phyloP scores from a whole-genome alignment of 2,888 invertebrate genomes.

The Caenorhabditis sp. region DNA sequence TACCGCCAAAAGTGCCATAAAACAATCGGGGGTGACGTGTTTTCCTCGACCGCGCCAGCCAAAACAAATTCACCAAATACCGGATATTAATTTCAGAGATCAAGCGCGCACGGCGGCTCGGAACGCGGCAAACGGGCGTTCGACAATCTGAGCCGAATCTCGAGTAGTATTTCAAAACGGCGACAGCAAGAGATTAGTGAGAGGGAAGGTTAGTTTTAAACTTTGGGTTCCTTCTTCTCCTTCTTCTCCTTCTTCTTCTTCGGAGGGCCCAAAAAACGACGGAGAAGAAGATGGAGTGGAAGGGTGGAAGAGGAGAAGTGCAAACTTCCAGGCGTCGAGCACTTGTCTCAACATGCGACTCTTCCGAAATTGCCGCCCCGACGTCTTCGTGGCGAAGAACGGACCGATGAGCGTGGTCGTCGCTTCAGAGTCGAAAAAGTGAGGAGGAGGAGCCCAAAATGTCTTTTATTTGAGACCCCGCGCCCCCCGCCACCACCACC shows the following conservation, averaged over 20 bases:
- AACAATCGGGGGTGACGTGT: slow-evolving; percentile 14
- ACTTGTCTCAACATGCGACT: slow-evolving; percentile 40
- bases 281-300: not conserved
- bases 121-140: slow-evolving; percentile 41
- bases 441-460: slow-evolving; percentile 13
- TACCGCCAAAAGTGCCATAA: not conserved
- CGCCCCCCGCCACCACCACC: not conserved
- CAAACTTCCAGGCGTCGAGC: slow-evolving; percentile 28
- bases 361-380: slow-evolving; percentile 47
- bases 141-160: slow-evolving; percentile 45
- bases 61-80: too few relatives aligned
- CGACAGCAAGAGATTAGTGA: slow-evolving; percentile 36
- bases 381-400: slow-evolving; percentile 22
- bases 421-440: slow-evolving; percentile 46
- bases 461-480: slow-evolving; percentile 5
- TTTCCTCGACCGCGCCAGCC: not conserved
- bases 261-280: not conserved
- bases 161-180: slow-evolving; percentile 38
- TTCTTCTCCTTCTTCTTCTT: too few relatives aligned
- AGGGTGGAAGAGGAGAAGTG: not conserved
- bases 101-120: slow-evolving; percentile 18
- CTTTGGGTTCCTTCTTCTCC: too few relatives aligned
- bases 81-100: slow-evolving; percentile 21
- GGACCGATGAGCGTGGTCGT: slow-evolving; percentile 33
- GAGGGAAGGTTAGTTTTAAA: slow-evolving; percentile 19